Evolutionary conservation across 2,113 vertebrate genomes (phyloP).

Genomic region (Microcebus jonahi): DNA sequence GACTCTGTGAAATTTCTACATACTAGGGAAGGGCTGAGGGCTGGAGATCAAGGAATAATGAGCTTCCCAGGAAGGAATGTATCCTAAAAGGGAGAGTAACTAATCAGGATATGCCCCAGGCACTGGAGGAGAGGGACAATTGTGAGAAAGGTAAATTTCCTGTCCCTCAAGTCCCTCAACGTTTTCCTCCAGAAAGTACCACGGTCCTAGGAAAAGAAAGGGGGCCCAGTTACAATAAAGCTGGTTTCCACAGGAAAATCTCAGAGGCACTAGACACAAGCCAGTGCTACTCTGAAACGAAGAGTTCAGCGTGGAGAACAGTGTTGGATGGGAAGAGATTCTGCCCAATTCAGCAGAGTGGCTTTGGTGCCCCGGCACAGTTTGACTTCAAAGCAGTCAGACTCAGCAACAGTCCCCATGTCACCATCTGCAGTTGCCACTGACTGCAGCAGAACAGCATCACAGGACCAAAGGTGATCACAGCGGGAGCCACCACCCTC

Average conservation of each 20-base stretch:
- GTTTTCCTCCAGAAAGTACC: background rate
- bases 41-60: background rate
- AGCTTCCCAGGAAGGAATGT: background rate
- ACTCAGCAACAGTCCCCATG: background rate
- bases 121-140: background rate
- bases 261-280: background rate
- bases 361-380: background rate
- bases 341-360: background rate
- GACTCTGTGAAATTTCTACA: background rate
- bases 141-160: background rate
- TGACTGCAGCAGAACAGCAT: background rate
- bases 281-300: background rate
- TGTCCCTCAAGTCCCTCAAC: background rate
- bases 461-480: background rate
- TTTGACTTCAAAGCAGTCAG: background rate
- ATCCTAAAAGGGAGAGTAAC: background rate
- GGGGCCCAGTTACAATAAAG: background rate
- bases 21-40: background rate
- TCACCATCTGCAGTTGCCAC: background rate
- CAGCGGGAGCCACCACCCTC: background rate
- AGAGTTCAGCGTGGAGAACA: background rate
- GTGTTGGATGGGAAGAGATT: fast-evolving
- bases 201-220: background rate
- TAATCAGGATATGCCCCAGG: background rate
- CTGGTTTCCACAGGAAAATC: background rate